Percentiles rank a stretch among this genome's conserved stretches.
phyloP scores from a whole-genome alignment of 1,140 invertebrate species.

The Coenobita brevimanus region DNA sequence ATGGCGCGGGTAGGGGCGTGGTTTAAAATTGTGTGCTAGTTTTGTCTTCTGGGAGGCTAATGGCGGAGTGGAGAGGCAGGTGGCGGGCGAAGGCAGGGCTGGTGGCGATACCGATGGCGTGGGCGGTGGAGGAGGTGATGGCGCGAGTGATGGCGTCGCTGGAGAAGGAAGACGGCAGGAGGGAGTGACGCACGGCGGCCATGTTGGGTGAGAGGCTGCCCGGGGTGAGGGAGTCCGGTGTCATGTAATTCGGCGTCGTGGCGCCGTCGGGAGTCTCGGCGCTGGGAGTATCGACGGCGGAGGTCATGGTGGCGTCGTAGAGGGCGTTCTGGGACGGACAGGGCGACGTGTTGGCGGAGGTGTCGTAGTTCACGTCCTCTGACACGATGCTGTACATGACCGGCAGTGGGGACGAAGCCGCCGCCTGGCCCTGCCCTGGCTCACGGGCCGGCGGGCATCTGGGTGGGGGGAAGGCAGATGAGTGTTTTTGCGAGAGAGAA shows the following conservation, averaged over 20 bases:
- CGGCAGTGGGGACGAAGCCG: conserved; percentile 19
- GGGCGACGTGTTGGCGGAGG: conserved; percentile 27
- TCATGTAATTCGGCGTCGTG: conserved; percentile 41
- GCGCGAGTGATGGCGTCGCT: conserved; percentile 24
- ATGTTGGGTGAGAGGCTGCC: conserved; percentile 4
- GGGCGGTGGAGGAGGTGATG: conserved; percentile 21
- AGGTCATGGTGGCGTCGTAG: conserved; percentile 30
- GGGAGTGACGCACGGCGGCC: not conserved
- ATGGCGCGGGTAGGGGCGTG: too few relatives aligned
- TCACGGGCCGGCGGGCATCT: conserved; percentile 21
- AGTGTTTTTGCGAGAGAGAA: too few relatives aligned
- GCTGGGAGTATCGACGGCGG: conserved; percentile 21
- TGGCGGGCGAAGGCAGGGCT: conserved; percentile 31
- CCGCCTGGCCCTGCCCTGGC: not conserved
- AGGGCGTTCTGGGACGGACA: conserved; percentile 38
- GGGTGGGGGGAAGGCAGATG: too few relatives aligned
- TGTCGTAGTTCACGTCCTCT: conserved; percentile 35
- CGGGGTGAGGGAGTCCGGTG: conserved; percentile 10
- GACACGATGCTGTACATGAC: conserved; percentile 53
- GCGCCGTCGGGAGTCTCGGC: conserved; percentile 27
- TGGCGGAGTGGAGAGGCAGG: not conserved
- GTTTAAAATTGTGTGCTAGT: too few relatives aligned
- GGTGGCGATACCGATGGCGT: conserved; percentile 50
- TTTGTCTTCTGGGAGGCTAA: too few relatives aligned
- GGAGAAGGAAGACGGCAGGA: not conserved